Percentiles rank a stretch among this genome's conserved stretches.
These are phyloP conservation scores for Lasaia peninsularis DNA, from an alignment of 1,140 invertebrate genomes.

Conservation along the genomic window DNA sequence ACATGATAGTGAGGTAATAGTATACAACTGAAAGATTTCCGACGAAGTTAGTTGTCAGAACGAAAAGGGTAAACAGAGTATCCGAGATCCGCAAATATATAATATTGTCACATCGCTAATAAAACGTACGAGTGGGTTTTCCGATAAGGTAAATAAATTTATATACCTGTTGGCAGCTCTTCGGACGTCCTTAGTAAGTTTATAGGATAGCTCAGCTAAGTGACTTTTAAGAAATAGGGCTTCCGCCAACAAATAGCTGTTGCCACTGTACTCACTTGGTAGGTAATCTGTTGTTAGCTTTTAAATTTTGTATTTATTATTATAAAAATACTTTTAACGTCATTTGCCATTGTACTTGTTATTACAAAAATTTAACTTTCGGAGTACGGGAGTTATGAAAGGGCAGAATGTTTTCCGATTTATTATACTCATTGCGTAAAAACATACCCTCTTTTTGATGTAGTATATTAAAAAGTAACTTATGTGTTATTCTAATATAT, in stretches of 20 bases:
- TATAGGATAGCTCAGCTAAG: not conserved
- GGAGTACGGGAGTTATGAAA: no score
- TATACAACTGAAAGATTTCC: not conserved
- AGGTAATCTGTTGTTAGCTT: no score
- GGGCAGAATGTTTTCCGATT: no score
- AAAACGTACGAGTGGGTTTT: constrained; percentile 8
- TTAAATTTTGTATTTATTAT: no score
- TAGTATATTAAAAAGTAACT: no score
- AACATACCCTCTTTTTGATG: no score
- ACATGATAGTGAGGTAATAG: no score
- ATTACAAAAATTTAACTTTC: no score
- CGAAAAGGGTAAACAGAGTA: not conserved
- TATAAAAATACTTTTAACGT: no score
- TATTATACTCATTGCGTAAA: no score
- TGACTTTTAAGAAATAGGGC: not conserved
- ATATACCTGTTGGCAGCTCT: not conserved
- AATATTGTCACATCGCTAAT: constrained; percentile 8
- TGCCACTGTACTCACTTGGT: not conserved
- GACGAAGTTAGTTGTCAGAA: not conserved
- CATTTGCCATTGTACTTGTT: no score
- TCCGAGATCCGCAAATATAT: not conserved
- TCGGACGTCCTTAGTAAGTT: not conserved
- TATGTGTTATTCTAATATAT: no score
- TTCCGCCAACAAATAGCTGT: not conserved
- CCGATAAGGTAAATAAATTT: constrained; percentile 8